Evolutionary conservation across 2,797 vertebrate genomes (phyloP), one percentile per base, ranked within the genome.

Genomic region (Manis crassicaudata): DNA sequence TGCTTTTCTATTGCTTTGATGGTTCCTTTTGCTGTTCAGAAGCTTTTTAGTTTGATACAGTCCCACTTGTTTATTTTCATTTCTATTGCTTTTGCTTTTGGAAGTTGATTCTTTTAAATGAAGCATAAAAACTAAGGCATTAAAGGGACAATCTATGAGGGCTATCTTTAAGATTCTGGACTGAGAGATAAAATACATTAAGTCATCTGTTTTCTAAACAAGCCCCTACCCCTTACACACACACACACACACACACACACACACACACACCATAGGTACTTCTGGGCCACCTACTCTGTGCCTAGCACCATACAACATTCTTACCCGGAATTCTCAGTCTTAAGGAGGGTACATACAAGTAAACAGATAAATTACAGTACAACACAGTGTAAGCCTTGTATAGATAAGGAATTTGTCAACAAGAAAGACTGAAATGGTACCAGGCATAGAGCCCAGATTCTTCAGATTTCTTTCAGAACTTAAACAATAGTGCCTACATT

Each of bases 391-490:
- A 91, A 80, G 27, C 25, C 32, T 65, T 81, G 46, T 16, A 37
- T 58, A 67, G 7, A 92, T 73, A 80, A 81, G 32, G 70, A 73
- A 62, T 76, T 76, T 92, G 20, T 82, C 68, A 95, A 52, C 18
- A 23, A 82, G 46, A 65, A 86, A 80, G 67, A 65, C n/a, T 75
- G 32, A 95, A 75, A 75, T n/a, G 56, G 76, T 70, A 68, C 68
- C 23, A 75, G 52, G 50, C 68, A 54, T 17, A 62, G 17, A 83
- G 68, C 60, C 40, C 50, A 88, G 63, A 67, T 76, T 88, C 52
- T 95, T 92, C 75, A 81, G 54, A 29, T 87, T 92, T 95, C 58
- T 88, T 92, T 95, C 50, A 73, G 58, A 82, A 82, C 50, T 87
- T 75, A 87, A 87, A 86, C 82, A 90, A 60, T 68, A 11, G 60